These are phyloP conservation scores for Macrotrachela quadricornifera DNA, from an alignment of 1,140 invertebrate genomes.

Conservation along the genomic window DNA sequence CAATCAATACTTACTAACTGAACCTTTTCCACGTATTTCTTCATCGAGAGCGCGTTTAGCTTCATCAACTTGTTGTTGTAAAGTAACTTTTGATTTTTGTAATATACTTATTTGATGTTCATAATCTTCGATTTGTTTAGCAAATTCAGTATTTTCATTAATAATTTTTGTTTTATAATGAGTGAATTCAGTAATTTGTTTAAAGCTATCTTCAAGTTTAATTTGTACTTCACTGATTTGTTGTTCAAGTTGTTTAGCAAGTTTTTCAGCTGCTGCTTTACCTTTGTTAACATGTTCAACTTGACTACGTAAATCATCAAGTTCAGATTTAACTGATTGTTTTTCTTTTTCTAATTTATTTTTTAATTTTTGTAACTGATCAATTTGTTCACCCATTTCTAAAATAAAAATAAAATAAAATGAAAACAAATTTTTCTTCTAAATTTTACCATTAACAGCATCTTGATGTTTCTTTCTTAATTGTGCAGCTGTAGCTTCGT, in stretches of 20 bases:
- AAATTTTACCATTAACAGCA: conserved; percentile 64
- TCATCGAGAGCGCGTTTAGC: conserved; percentile 21
- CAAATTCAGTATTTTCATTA: conserved; percentile 6
- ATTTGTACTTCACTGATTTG: conserved; percentile 77
- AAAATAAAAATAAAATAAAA: no score
- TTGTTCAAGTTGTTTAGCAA: conserved; percentile 79
- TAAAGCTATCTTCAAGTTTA: conserved; percentile 54
- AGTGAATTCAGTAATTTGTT: conserved; percentile 2
- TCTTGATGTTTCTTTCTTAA: conserved; percentile 99
- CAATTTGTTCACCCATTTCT: conserved; percentile 97
- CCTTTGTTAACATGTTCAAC: conserved; percentile 72
- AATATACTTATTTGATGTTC: conserved; percentile 6
- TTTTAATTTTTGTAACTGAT: conserved; percentile 95
- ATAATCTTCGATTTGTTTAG: not conserved
- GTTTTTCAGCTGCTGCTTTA: conserved; percentile 83
- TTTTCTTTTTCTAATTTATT: conserved; percentile 39
- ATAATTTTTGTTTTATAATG: not conserved
- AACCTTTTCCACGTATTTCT: conserved; percentile 13
- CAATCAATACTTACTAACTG: not conserved
- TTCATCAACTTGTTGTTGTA: conserved; percentile 11
- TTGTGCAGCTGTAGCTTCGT: conserved; percentile 76
- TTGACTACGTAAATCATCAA: conserved; percentile 65
- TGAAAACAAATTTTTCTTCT: no score
- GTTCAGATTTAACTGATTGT: conserved; percentile 52
- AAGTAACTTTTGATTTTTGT: not conserved